Conservation (phyloP, 2,797 vertebrate species). For the Pampus argenteus region DNA sequence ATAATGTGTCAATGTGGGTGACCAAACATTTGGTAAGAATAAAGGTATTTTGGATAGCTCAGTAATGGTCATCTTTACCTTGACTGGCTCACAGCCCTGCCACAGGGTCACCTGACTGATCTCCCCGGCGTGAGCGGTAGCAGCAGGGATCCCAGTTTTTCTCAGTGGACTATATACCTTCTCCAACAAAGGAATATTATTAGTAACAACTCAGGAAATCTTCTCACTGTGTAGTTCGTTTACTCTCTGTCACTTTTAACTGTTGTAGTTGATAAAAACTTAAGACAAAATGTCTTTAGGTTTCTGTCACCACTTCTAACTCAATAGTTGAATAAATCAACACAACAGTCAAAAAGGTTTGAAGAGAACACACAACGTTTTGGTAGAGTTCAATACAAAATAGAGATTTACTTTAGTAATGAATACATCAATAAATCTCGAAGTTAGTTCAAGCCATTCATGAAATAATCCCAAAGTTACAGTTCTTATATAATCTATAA, state of each 20-base stretch:
- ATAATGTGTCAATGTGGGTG: not conserved
- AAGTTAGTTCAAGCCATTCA: no score
- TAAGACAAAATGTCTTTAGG: no score
- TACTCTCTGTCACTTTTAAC: not conserved
- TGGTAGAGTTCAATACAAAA: no score
- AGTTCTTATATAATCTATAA: no score
- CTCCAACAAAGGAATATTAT: conserved; percentile 10
- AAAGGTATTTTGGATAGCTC: not conserved
- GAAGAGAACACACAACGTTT: no score
- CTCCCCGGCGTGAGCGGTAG: conserved; percentile 43
- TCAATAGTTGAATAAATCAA: no score
- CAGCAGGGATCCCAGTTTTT: conserved; percentile 58
- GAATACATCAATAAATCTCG: no score
- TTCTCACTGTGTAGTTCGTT: not conserved
- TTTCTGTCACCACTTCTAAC: no score
- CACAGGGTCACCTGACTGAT: conserved; percentile 65
- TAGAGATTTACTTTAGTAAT: no score
- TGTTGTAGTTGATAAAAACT: no score
- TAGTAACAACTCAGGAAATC: not conserved
- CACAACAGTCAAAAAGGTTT: no score
- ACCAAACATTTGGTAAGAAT: not conserved
- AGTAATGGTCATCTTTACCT: conserved; percentile 50
- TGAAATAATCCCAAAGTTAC: no score
- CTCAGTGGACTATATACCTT: conserved; percentile 51
- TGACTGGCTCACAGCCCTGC: conserved; percentile 54